phyloP scores from a whole-genome alignment of 2,113 vertebrate genomes.

The Pyxicephalus adspersus region DNA sequence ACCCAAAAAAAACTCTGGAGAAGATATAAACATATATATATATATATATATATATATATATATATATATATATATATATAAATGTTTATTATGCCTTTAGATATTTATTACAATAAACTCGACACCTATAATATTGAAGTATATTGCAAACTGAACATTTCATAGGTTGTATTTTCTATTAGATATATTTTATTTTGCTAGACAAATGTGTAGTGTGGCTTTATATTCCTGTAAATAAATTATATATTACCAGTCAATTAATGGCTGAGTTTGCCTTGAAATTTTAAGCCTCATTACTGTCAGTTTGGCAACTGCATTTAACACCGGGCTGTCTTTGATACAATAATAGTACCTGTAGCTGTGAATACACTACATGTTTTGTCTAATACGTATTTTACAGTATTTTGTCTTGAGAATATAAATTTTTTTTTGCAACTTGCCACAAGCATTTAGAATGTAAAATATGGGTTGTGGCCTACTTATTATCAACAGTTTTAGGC shows the following conservation, averaged over 20 bases:
- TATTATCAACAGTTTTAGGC: no score
- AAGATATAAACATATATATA: no score
- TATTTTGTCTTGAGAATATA: neutral
- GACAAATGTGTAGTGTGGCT: neutral
- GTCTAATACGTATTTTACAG: neutral
- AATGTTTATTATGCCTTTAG: no score
- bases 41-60: no score
- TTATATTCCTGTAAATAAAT: conserved; percentile 7
- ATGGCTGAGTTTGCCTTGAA: conserved; percentile 8
- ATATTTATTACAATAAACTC: no score
- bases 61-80: no score
- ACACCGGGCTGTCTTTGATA: conserved; percentile 15
- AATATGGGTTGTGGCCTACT: no score
- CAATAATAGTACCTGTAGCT: neutral
- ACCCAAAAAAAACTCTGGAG: no score
- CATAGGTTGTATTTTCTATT: conserved; percentile 1
- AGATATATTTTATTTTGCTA: neutral
- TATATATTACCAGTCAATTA: neutral
- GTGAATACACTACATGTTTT: neutral
- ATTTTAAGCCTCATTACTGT: conserved; percentile 35
- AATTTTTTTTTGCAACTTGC: neutral
- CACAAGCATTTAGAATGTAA: no score
- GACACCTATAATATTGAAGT: no score
- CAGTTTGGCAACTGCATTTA: conserved; percentile 39
- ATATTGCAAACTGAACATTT: no score